Evolutionary conservation across 2,888 invertebrate genomes (phyloP).

Genomic region (Bursaphelenchus okinawaensis): DNA sequence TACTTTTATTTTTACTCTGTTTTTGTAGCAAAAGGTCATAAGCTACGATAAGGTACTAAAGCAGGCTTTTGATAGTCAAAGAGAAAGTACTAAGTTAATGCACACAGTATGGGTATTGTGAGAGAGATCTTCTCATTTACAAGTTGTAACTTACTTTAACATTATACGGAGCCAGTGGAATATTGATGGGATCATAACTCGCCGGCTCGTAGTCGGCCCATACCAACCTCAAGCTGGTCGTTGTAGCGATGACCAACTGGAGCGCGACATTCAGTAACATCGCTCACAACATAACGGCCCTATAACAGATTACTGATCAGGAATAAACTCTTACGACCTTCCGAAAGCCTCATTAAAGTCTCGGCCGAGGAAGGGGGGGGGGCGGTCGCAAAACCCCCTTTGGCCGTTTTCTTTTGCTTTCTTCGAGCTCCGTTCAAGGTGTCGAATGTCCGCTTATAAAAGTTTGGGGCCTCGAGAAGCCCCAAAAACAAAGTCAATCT

Average conservation of each 20-base stretch:
- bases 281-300: background rate
- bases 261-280: background rate
- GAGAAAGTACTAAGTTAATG: background rate
- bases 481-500: too few species aligned
- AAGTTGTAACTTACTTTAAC: constrained; percentile 14
- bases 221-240: background rate
- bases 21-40: too few species aligned
- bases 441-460: background rate
- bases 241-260: background rate
- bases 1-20: too few species aligned
- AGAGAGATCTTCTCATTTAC: background rate
- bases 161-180: constrained; percentile 23
- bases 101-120: background rate
- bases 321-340: background rate
- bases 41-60: constrained; percentile 7
- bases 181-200: constrained; percentile 6
- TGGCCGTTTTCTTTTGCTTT: too few species aligned
- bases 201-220: background rate
- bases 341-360: background rate
- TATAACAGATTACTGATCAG: background rate
- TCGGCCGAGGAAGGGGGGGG: too few species aligned
- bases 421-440: background rate
- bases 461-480: too few species aligned
- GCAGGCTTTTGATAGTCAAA: background rate
- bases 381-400: too few species aligned